Conservation (phyloP, 2,113 vertebrate species). For the Hoplias malabaricus region DNA sequence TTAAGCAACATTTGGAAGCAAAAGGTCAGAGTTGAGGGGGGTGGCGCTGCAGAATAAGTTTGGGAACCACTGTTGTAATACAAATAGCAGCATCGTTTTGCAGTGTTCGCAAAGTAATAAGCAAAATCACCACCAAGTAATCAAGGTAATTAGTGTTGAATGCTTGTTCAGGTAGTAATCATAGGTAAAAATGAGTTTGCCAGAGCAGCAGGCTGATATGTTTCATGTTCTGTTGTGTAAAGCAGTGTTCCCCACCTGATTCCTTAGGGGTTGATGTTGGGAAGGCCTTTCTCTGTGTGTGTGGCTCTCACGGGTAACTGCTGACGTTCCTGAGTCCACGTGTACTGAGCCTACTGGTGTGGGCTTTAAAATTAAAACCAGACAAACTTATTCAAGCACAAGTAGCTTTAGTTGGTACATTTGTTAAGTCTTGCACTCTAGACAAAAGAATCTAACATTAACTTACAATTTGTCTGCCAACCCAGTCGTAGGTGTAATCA, state of each 20-base stretch:
- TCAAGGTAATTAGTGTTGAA: not conserved
- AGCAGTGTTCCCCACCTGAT: constrained; percentile 80
- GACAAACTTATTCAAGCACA: not conserved
- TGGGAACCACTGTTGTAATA: not conserved
- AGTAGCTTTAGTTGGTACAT: not conserved
- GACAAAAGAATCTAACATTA: not conserved
- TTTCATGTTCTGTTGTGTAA: not conserved
- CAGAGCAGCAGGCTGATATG: not conserved
- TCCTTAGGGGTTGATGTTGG: constrained; percentile 87
- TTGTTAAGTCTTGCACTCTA: not conserved
- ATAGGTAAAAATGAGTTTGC: not conserved
- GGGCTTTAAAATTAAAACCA: constrained; percentile 75
- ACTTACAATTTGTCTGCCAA: constrained; percentile 97
- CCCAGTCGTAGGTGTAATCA: constrained; percentile 97
- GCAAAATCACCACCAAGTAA: not conserved
- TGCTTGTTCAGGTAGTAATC: not conserved
- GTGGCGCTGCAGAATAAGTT: not conserved
- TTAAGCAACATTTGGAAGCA: no score
- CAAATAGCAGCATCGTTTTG: no score
- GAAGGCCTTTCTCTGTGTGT: constrained; percentile 88
- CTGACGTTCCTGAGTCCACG: constrained; percentile 90
- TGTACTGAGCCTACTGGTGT: constrained; percentile 94
- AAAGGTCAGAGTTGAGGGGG: not conserved
- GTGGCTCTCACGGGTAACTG: constrained; percentile 90
- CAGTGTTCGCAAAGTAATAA: no score